Conservation (phyloP, 2,113 vertebrate species). For the Megaceryle torquata region DNA sequence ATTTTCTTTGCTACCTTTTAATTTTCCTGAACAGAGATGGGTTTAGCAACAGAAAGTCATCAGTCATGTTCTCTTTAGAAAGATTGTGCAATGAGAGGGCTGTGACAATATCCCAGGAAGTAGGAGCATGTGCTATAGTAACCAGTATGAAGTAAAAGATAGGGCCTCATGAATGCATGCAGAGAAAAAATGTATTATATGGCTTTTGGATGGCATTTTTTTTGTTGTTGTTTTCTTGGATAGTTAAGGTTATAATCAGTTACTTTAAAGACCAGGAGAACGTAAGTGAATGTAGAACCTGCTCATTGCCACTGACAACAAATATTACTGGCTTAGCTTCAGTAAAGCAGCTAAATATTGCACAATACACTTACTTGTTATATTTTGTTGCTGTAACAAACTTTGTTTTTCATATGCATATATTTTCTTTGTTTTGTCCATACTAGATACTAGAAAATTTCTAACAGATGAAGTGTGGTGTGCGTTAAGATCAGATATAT, state of each 20-base stretch:
- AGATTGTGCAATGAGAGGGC: neutral
- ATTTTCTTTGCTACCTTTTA: neutral
- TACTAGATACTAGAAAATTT: neutral
- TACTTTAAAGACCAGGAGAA: neutral
- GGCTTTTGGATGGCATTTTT: too few relatives aligned
- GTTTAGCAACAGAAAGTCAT: neutral
- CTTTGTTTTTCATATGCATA: neutral
- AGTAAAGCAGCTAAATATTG: neutral
- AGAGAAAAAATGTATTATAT: neutral
- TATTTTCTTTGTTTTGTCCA: neutral
- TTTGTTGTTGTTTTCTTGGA: neutral
- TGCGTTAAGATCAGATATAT: neutral
- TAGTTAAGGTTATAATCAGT: neutral
- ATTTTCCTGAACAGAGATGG: neutral
- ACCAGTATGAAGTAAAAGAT: neutral
- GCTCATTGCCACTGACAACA: neutral
- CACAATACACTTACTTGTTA: neutral
- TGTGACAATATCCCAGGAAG: neutral
- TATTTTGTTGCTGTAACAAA: neutral
- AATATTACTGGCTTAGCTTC: neutral
- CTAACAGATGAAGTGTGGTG: neutral
- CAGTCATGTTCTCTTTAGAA: neutral
- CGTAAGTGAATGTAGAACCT: neutral
- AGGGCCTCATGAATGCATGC: neutral
- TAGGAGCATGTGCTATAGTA: neutral